Conservation (phyloP, 37 sponge, comb jelly and placozoan genomes). For the Aplysina aerophoba region DNA sequence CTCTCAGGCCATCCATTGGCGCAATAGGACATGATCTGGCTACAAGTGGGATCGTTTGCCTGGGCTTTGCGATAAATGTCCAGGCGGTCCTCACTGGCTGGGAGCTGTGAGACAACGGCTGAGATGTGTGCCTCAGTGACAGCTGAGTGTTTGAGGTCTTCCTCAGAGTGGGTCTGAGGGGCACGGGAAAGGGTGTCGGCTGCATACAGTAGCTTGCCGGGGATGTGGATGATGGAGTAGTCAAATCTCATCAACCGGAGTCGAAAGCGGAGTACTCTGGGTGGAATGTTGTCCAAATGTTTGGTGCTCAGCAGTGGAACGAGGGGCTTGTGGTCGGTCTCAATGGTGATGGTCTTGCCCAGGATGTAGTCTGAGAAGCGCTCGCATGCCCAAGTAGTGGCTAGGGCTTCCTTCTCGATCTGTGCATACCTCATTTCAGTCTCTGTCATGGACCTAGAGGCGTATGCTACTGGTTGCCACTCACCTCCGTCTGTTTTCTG, state of each 20-base stretch:
- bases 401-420: slow-evolving; percentile 51
- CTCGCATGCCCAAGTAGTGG: slow-evolving; percentile 41
- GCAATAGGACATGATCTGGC: not conserved
- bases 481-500: slow-evolving; percentile 22
- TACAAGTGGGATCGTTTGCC: slow-evolving; percentile 9
- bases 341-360: not conserved
- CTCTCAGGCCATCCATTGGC: not conserved
- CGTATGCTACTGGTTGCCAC: slow-evolving; percentile 51
- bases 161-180: no score
- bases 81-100: slow-evolving; percentile 10
- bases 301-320: slow-evolving; percentile 22
- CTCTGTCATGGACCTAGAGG: slow-evolving; percentile 39
- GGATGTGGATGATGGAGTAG: slow-evolving; percentile 12
- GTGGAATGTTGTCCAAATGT: slow-evolving; percentile 22
- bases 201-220: not conserved
- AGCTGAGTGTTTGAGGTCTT: no score
- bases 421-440: slow-evolving; percentile 34
- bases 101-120: not conserved
- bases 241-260: slow-evolving; percentile 29
- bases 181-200: no score
- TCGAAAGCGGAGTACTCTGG: slow-evolving; percentile 2
- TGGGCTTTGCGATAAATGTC: not conserved
- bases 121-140: not conserved
- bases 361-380: slow-evolving; percentile 41
- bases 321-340: slow-evolving; percentile 42